Evolutionary conservation across 2,113 vertebrate species (phyloP).

Genomic region (Carassius gibelio): DNA sequence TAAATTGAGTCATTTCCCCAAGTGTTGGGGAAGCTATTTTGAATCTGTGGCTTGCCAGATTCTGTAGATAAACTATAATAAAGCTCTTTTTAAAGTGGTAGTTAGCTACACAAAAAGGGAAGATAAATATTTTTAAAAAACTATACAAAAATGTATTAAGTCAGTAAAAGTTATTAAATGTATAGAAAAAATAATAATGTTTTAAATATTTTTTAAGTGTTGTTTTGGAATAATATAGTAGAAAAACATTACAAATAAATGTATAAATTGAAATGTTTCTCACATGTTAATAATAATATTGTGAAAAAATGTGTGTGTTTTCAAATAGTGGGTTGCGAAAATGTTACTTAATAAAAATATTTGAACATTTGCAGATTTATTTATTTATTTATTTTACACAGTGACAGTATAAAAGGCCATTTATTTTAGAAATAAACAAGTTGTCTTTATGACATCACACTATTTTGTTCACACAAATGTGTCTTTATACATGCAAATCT

Average conservation of each 20-base stretch:
- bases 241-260: background rate
- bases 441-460: background rate
- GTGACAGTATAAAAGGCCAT: background rate
- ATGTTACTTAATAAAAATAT: background rate
- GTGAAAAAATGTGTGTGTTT: too few species aligned
- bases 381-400: too few species aligned
- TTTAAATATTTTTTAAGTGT: background rate
- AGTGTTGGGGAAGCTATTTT: background rate
- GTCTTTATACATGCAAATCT: background rate
- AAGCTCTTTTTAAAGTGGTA: background rate
- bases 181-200: background rate
- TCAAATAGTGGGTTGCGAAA: background rate
- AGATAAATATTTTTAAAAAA: background rate
- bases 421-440: background rate
- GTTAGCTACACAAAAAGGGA: background rate
- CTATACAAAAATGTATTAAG: background rate
- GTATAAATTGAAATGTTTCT: background rate
- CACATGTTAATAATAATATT: background rate
- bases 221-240: background rate
- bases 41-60: background rate
- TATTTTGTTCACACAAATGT: background rate
- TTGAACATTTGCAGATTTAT: background rate
- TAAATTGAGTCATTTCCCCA: slow-evolving; percentile 48
- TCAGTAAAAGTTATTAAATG: background rate
- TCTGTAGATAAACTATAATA: background rate